Conservation (phyloP, 2,113 vertebrate genomes). For the Saccopteryx leptura region DNA sequence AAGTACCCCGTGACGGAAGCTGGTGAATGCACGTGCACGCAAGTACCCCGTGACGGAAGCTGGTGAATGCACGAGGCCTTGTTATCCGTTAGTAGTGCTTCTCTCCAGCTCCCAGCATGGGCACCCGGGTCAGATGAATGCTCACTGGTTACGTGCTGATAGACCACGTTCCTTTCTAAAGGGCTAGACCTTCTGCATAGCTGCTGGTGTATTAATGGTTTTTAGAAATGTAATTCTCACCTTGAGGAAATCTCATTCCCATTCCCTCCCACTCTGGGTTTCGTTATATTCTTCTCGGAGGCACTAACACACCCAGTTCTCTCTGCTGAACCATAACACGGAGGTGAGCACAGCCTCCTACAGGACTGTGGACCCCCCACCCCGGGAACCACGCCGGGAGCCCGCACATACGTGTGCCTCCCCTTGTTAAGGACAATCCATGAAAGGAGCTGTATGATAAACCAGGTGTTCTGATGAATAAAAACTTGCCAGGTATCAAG, state of each 20-base stretch:
- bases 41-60: not conserved
- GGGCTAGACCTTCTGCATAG: not conserved
- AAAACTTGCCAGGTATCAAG: not conserved
- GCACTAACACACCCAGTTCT: not conserved
- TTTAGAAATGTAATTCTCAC: not conserved
- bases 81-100: too few relatives aligned
- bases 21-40: too few relatives aligned
- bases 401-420: not conserved
- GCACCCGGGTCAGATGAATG: accelerated
- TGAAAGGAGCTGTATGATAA: not conserved
- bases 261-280: not conserved
- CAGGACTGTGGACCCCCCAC: too few relatives aligned
- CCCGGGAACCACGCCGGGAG: not conserved
- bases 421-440: not conserved
- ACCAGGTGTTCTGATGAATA: not conserved
- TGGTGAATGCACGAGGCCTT: not conserved
- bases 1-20: too few relatives aligned
- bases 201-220: slow-evolving; percentile 32
- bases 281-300: not conserved
- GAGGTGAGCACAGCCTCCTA: not conserved
- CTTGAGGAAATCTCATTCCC: too few relatives aligned
- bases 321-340: not conserved
- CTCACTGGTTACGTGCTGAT: accelerated
- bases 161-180: not conserved
- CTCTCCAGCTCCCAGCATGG: too few relatives aligned